Percentiles rank a stretch among this genome's conserved stretches.
Conservation (phyloP, 2,113 vertebrate species). For the Microtus ochrogaster region DNA sequence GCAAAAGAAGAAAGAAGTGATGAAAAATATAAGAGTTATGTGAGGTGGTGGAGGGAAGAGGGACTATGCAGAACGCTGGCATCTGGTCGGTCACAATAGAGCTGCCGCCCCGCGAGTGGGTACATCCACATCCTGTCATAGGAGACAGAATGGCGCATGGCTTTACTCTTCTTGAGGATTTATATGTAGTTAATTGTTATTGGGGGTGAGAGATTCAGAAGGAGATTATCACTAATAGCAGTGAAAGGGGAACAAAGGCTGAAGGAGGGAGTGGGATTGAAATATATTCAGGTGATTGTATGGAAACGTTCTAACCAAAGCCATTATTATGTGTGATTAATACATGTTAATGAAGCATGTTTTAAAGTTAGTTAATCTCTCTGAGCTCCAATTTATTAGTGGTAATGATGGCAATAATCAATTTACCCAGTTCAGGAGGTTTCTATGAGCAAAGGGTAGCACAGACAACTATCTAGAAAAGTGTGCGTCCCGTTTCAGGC, state of each 20-base stretch:
- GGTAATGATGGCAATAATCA: neutral
- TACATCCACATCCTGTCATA: neutral
- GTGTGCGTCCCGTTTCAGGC: neutral
- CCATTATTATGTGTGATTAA: neutral
- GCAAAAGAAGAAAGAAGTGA: neutral
- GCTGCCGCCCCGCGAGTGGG: too few relatives aligned
- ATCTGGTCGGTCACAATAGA: neutral
- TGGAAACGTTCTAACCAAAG: neutral
- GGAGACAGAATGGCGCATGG: too few relatives aligned
- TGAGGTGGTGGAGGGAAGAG: neutral
- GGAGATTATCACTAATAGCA: neutral
- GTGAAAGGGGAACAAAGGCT: neutral
- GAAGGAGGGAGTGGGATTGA: neutral
- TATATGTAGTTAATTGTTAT: neutral
- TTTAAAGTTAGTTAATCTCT: constrained; percentile 6
- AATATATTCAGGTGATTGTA: neutral
- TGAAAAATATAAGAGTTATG: neutral
- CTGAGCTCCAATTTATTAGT: neutral
- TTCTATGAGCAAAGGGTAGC: neutral
- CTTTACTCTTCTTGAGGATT: neutral
- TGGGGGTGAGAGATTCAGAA: neutral
- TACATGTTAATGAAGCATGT: neutral
- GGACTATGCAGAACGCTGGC: neutral
- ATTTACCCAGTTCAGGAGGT: neutral
- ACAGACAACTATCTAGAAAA: neutral